Evolutionary conservation across 2,888 invertebrate genomes (phyloP).

Genomic region (Drosophila mayaguana): DNA sequence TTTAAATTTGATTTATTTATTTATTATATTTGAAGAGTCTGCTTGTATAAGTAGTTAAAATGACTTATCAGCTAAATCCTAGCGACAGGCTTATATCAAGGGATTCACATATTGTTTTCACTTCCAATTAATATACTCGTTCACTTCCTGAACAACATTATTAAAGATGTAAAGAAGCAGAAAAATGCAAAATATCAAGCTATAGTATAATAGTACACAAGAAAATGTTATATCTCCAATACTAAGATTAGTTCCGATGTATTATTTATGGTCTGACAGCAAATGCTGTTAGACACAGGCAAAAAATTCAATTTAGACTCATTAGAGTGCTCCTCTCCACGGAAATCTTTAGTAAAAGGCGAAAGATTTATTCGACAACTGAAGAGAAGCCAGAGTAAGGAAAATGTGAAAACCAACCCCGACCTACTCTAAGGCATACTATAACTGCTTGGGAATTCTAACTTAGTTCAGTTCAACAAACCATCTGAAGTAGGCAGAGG

Average conservation of each 20-base stretch:
- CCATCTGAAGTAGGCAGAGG: background rate
- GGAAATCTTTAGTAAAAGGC: conserved; percentile 92
- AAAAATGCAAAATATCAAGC: no score
- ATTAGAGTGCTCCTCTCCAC: conserved; percentile 90
- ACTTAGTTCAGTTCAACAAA: background rate
- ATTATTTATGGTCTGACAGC: conserved; percentile 46
- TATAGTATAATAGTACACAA: no score
- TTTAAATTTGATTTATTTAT: no score
- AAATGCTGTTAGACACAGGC: conserved; percentile 31
- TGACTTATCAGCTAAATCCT: no score
- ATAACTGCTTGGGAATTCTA: conserved; percentile 18
- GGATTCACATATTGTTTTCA: no score
- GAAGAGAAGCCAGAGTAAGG: conserved; percentile 28
- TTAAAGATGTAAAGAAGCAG: no score
- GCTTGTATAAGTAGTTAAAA: no score
- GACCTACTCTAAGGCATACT: background rate
- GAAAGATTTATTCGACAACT: conserved; percentile 87
- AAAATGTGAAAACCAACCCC: background rate
- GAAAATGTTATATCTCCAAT: no score
- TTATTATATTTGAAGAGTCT: no score
- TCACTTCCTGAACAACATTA: no score
- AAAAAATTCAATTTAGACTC: conserved; percentile 37
- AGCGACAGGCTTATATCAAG: no score
- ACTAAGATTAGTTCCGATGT: background rate
- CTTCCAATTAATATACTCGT: no score